Conservation (phyloP, 2,797 vertebrate species). For the Megalops cyprinoides region DNA sequence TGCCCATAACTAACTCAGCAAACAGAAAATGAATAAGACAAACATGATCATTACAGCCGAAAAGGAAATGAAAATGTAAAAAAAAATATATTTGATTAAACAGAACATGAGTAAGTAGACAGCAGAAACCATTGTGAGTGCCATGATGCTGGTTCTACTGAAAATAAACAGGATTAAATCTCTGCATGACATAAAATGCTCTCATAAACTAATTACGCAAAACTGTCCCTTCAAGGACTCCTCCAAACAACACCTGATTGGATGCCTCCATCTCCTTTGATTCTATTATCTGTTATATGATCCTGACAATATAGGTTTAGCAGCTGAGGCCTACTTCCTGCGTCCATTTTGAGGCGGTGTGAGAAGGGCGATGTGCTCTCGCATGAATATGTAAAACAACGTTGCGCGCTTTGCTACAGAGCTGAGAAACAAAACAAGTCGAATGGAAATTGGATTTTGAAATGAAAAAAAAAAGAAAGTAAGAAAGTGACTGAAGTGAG, state of each 20-base stretch:
- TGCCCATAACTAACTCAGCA: not conserved
- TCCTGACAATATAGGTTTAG: slow-evolving; percentile 21
- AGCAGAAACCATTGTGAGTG: not conserved
- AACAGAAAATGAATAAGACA: not conserved
- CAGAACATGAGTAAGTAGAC: not conserved
- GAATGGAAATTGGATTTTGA: slow-evolving; percentile 6
- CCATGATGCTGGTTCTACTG: not conserved
- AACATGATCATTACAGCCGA: not conserved
- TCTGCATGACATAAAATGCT: slow-evolving; percentile 10
- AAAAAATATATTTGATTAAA: not conserved
- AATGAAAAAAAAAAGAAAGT: slow-evolving; percentile 1
- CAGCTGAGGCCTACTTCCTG: slow-evolving; percentile 29
- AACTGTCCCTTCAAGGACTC: slow-evolving; percentile 38
- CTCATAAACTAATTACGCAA: slow-evolving; percentile 31
- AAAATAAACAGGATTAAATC: slow-evolving; percentile 18
- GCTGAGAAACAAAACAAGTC: not conserved
- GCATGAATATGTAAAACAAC: slow-evolving; percentile 17
- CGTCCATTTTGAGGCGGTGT: slow-evolving; percentile 22
- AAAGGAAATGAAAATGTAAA: not conserved
- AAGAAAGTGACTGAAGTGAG: not conserved
- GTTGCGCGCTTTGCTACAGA: not conserved
- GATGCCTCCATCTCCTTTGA: slow-evolving; percentile 30
- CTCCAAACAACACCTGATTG: slow-evolving; percentile 27
- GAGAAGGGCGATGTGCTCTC: slow-evolving; percentile 7
- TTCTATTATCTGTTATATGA: slow-evolving; percentile 34